Base-by-base conservation (phyloP, 1,140 invertebrate genomes). In the Listronotus bonariensis region DNA sequence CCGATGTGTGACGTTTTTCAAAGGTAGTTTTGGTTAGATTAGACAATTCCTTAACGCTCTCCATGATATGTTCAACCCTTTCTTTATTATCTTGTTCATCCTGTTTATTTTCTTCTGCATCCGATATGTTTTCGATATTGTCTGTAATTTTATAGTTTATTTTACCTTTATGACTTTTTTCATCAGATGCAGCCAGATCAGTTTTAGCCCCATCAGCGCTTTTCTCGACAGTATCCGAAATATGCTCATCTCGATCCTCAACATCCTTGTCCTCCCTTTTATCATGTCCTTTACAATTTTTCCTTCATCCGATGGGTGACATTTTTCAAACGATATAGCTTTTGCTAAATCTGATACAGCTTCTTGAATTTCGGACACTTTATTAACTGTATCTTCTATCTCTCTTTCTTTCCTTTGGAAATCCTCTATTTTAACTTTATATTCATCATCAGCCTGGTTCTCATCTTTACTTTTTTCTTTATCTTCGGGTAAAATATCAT, bases 11-110 rank as follows among this genome's bases (percentile, higher is more conserved):
- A 34, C 61, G 61, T 46, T 68, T 68, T 5, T 59, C 69, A 40
- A 70, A 65, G 31, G 65, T 48, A 40, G 65, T 52, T 56, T 68
- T 49, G 38, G 60, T 17, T 53, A 70, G 57, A 48, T 68, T 42
- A n/a, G 52, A 38, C 14, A 67, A 38, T 10, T 38, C 26, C 31
- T 68, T 51, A 26, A 55, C 42, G 17, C 40, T 59, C n/a, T 64
- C 38, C 40, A 42, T 48, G 10, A 64, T 31, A 42, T 64, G 43
- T 42, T 46, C 32, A 11, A 60, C 49, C 34, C 1, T 3, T 3
- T 36, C 34, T 36, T 36, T 34, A n/a, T n/a, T n/a, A n/a, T n/a
- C n/a, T 48, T 56, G 15, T 53, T 70, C 32, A 58, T 68, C 65
- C n/a, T 68, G 48, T 18, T 54, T n/a, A 36, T 65, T 63, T 60